Evolutionary conservation across 2,113 vertebrate species (phyloP), one percentile per base, ranked within the genome.

Genomic region (Pygathrix nemaeus): DNA sequence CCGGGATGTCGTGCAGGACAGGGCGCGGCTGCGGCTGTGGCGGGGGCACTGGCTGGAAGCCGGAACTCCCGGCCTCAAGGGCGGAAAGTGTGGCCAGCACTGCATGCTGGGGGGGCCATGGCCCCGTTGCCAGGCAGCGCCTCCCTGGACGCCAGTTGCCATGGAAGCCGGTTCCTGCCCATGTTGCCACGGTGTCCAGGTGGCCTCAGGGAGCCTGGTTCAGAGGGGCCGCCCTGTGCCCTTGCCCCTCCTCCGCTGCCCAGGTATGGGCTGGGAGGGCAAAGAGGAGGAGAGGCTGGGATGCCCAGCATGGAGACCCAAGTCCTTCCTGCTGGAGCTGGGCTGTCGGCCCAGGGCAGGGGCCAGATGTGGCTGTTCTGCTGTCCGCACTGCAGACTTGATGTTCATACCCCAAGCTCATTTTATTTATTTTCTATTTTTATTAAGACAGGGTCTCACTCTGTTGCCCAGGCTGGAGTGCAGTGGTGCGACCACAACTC

Each of bases 121-220:
- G 79, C 55, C 86, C 52, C 16, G 89, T 93, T 97, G 78, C 95
- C 90, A 94, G 82, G 93, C 88, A 97, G 89, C 20, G n/a, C 82
- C 70, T 96, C 96, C 96, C 88, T 94, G 95, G 89, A 92, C 1
- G 8, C 91, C 45, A n/a, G 97, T 98, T 96, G 80, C 92, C 80
- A 96, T 96, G 92, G 95, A 68, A 96, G 68, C 93, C 0, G 48
- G 92, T 97, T 96, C 85, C 83, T 97, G 93, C 87, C 83, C 27
- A 21, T 73, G 95, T 97, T 97, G 92, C 97, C 85, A 93, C 73
- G 95, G 96, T 38, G 5, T 90, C 87, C 45, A 61, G 50, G 35
- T 86, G 92, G 88, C 95, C 94, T 96, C 83, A 8, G 55, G 90
- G 83, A 97, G 43, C 18, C 70, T 43, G 75, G 25, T 30, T 88